Percentiles rank a stretch among this genome's conserved stretches.
phyloP scores from a whole-genome alignment of 2,888 invertebrate genomes.

The Digitonthophagus gazella region DNA sequence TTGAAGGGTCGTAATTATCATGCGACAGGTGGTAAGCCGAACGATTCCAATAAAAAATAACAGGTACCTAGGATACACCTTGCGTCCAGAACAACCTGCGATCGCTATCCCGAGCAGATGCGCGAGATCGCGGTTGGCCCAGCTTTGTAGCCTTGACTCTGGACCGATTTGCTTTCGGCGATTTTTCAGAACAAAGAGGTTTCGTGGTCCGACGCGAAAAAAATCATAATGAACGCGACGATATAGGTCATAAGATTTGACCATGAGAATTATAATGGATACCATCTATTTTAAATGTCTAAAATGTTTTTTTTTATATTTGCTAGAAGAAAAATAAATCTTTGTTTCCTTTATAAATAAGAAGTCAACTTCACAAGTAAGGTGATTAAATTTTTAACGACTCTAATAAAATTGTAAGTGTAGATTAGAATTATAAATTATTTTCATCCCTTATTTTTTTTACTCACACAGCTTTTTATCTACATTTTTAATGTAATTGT shows the following conservation, averaged over 20 bases:
- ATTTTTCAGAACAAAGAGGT: not conserved
- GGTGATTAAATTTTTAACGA: too few species aligned
- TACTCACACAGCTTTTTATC: too few species aligned
- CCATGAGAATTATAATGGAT: not conserved
- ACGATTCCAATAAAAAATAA: not conserved
- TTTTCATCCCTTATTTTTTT: too few species aligned
- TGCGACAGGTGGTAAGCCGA: slow-evolving; percentile 14
- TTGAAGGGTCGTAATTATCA: not conserved
- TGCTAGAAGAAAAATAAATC: too few species aligned
- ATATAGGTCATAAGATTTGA: not conserved
- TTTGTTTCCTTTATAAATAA: too few species aligned
- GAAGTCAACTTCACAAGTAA: too few species aligned
- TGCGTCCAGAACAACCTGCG: not conserved
- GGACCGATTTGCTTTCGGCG: not conserved
- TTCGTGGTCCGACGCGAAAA: not conserved
- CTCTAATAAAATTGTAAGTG: too few species aligned
- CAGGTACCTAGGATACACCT: not conserved
- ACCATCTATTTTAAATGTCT: not conserved
- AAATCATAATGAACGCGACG: not conserved
- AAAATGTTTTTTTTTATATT: too few species aligned
- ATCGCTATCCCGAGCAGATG: not conserved
- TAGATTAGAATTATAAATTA: too few species aligned
- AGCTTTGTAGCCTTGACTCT: not conserved
- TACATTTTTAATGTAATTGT: too few species aligned
- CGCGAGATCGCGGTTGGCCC: too few species aligned